Evolutionary conservation across 1,140 invertebrate species (phyloP), one percentile per base, ranked within the genome.

Genomic region (Megalopta genalis): DNA sequence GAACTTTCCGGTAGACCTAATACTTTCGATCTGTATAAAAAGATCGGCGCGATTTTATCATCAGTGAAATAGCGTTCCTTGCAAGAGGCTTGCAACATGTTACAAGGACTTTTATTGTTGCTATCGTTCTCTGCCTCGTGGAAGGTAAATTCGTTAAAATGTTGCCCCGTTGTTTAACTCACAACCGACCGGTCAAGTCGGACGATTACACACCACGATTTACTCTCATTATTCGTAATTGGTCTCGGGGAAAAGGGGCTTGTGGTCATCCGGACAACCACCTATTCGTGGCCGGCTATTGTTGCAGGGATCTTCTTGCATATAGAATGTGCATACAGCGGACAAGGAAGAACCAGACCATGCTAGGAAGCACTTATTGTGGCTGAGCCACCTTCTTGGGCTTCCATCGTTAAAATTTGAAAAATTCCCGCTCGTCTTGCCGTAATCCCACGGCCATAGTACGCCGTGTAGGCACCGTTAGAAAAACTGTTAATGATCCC

Each of bases 151-250:
- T 46, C 42, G 42, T 46, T 46, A 46, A 46, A 14, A 12, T 46
- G 2, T 46, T 7, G 25, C 10, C 14, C 18, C 3, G 62, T 39
- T 64, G 62, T n/a, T 65, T 37, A 27, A 9, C 62, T 23, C 1
- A 16, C 10, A 5, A 10, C 18, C 37, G 10, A 9, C 12, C 23
- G 62, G 25, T 65, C 70, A 39, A 67, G 37, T 27, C 27, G 63
- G 69, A 74, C 72, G 82, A 86, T 82, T 76, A 73, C 67, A 67
- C 70, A 52, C 27, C 63, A 27, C 83, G 72, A 71, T 76, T 85
- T 84, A 82, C 85, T 85, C 83, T 84, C 80, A 78, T 86, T 86
- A 86, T 80, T 82, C 76, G 85, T 85, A 85, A 86, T 86, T 86
- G 84, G 79, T 71, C 42, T 46, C 67, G 57, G 42, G 27, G 63